Base-by-base conservation (phyloP, 2,113 vertebrate species). In the Mellivora capensis region DNA sequence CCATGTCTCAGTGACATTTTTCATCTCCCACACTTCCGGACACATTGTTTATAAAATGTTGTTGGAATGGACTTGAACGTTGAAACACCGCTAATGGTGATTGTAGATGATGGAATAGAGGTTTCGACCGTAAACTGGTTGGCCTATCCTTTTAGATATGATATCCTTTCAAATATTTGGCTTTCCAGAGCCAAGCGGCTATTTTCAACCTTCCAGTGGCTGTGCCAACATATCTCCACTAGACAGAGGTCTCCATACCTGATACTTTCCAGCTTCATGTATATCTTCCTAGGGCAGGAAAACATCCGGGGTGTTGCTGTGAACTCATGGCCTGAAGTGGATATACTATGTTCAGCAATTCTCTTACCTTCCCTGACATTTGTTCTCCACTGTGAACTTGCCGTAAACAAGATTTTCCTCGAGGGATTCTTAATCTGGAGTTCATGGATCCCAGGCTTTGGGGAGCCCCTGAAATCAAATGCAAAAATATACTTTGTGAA, bases 31-130 rank as follows among this genome's bases (percentile, higher is more conserved):
- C 31, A 57, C 25, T 71, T 85, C 8, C 29, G 0, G 10, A 47
- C 23, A 11, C 29, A 29, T 20, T 81, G 64, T 93, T 49, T 76
- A 81, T 76, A 64, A 87, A 69, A 91, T n/a, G 44, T 79, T 87
- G 81, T 7, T 47, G 25, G 42, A 91, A 67, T 37, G 69, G 80
- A 81, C 23, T 42, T 76, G 57, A 87, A 61, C 47, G n/a, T n/a
- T 71, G n/a, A 87, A 85, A 95, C 52, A 21, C 71, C 18, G 71
- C 31, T 47, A 27, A 21, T 1, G 2, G 39, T 62, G 29, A 74
- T 27, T 42, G 5, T 7, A 31, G 57, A 31, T 42, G 21, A 37
- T 31, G 12, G 59, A 42, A n/a, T n/a, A 29, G 52, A 47, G 17
- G 79, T 23, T 29, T 64, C 13, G 59, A 4, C 31, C 37, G 4